Conservation (phyloP, 2,888 invertebrate species). For the Macrostomum cliftonense region DNA sequence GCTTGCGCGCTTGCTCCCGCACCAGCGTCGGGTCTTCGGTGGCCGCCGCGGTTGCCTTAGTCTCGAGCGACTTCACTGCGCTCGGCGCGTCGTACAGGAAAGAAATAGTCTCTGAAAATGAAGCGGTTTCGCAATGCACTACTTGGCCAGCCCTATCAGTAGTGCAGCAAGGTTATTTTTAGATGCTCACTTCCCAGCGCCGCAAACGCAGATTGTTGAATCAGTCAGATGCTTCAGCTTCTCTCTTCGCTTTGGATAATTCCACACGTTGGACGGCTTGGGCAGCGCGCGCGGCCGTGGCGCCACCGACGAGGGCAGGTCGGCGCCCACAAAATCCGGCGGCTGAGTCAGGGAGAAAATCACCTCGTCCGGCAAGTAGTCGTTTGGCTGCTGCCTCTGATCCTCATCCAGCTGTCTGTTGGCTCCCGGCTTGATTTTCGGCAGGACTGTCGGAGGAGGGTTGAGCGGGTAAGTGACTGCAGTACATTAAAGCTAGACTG, state of each 20-base stretch:
- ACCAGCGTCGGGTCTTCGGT: conserved; percentile 18
- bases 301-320: conserved; percentile 16
- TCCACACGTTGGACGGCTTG: conserved; percentile 26
- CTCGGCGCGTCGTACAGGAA: conserved; percentile 35
- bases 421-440: too few relatives aligned
- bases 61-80: conserved; percentile 17
- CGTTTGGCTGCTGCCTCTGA: conserved; percentile 11
- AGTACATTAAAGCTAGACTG: too few relatives aligned
- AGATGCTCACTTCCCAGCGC: conserved; percentile 30
- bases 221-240: conserved; percentile 32
- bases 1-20: conserved; percentile 14
- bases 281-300: conserved; percentile 5
- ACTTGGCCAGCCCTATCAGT: too few relatives aligned
- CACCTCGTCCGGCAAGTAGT: conserved; percentile 33
- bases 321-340: conserved; percentile 17
- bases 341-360: conserved; percentile 31
- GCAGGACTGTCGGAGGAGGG: too few relatives aligned
- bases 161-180: too few relatives aligned
- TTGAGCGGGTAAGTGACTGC: too few relatives aligned
- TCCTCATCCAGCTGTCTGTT: too few relatives aligned
- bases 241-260: conserved; percentile 24
- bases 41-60: conserved; percentile 1
- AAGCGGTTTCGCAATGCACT: too few relatives aligned
- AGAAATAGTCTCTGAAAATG: too few relatives aligned
- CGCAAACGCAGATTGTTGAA: conserved; percentile 32